These are phyloP conservation scores for Ichneumoninae sp. DNA, from an alignment of 2,888 invertebrate species.

Conservation along the genomic window DNA sequence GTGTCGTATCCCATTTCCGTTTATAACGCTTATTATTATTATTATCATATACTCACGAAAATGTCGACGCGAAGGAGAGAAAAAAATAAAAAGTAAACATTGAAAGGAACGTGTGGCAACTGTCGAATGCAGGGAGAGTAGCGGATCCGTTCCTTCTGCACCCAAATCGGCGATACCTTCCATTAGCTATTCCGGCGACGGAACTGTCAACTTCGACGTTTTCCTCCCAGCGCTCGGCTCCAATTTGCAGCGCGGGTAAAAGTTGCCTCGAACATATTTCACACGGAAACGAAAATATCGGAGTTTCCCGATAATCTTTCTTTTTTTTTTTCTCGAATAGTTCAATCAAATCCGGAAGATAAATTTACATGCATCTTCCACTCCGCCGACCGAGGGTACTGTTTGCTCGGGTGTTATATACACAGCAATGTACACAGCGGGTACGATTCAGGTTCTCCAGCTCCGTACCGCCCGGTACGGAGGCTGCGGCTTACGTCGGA, in stretches of 20 bases:
- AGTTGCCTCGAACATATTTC: neutral
- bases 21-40: neutral
- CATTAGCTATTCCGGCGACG: neutral
- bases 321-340: neutral
- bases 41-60: neutral
- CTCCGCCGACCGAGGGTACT: conserved; percentile 14
- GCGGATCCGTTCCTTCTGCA: neutral
- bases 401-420: conserved; percentile 32
- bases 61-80: neutral
- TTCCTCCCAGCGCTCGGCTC: neutral
- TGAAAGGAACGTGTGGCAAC: neutral
- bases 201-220: neutral
- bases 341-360: neutral
- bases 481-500: conserved; percentile 56
- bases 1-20: neutral
- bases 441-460: conserved; percentile 12
- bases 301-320: neutral
- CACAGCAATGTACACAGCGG: conserved; percentile 21
- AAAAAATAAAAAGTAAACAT: neutral
- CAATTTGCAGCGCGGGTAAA: neutral
- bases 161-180: conserved; percentile 2
- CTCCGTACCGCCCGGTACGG: neutral
- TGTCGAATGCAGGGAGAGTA: conserved; percentile 1
- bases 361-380: neutral
- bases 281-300: neutral